Evolutionary conservation across 2,797 vertebrate species (phyloP).

Genomic region (Falco novaeseelandiae): DNA sequence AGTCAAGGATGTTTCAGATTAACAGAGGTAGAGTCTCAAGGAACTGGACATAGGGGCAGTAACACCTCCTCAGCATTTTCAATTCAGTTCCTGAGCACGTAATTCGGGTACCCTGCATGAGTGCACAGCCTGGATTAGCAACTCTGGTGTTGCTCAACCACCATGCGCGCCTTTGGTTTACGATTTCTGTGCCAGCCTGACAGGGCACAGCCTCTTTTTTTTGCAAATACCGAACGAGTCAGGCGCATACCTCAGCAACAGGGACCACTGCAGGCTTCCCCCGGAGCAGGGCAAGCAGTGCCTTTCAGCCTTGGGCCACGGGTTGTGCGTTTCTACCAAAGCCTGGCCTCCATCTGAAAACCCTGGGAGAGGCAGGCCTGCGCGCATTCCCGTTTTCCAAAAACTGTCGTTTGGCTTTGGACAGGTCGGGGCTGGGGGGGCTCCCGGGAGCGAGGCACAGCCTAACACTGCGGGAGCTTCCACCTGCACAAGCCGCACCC

Average conservation of each 20-base stretch:
- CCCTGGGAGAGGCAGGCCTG: rapidly evolving
- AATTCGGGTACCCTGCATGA: not conserved
- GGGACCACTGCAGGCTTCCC: not conserved
- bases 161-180: not conserved
- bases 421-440: rapidly evolving
- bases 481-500: rapidly evolving
- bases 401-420: not conserved
- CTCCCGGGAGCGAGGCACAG: rapidly evolving
- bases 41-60: rapidly evolving
- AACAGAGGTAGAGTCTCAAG: not conserved
- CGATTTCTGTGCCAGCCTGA: not conserved
- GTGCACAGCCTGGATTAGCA: rapidly evolving
- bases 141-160: not conserved
- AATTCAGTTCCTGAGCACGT: not conserved
- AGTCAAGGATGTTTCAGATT: not conserved
- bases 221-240: rapidly evolving
- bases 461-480: rapidly evolving
- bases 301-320: not conserved
- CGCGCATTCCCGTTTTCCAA: rapidly evolving
- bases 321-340: not conserved
- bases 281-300: not conserved
- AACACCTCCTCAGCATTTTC: not conserved
- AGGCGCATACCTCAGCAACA: not conserved
- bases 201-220: not conserved
- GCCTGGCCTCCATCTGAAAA: not conserved